These are phyloP conservation scores for Rhamphomyia laevipes DNA, from an alignment of 2,888 invertebrate species.

Conservation along the genomic window DNA sequence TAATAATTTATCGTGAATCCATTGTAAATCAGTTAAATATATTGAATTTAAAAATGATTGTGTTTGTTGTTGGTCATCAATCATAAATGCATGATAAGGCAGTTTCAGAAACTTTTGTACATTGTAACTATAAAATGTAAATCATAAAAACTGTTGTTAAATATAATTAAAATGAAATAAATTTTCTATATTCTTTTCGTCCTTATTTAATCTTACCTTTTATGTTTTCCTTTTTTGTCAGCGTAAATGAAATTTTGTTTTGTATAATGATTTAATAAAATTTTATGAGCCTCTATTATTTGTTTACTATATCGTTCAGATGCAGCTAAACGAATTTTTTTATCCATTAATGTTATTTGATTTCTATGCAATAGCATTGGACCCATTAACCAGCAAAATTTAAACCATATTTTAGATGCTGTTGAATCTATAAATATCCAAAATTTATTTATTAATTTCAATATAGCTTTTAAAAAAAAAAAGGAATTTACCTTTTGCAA, in stretches of 20 bases:
- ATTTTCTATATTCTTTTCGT: too few species aligned
- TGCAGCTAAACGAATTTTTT: conserved; percentile 28
- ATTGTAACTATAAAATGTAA: conserved; percentile 50
- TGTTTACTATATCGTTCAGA: conserved; percentile 25
- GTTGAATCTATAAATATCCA: conserved; percentile 10
- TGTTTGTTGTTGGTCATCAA: conserved; percentile 32
- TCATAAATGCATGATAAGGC: conserved; percentile 60
- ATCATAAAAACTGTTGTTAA: not conserved
- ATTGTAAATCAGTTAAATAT: conserved; percentile 62
- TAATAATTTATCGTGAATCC: conserved; percentile 70
- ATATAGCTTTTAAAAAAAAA: not conserved
- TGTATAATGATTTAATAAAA: conserved; percentile 16
- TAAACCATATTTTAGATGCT: conserved; percentile 30
- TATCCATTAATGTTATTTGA: conserved; percentile 34
- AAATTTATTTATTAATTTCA: not conserved
- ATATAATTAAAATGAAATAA: not conserved
- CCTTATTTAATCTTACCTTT: conserved; percentile 19
- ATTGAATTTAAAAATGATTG: conserved; percentile 50
- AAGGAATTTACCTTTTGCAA: conserved; percentile 3
- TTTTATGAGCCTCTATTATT: conserved; percentile 13
- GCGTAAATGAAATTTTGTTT: conserved; percentile 15
- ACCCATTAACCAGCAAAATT: conserved; percentile 38
- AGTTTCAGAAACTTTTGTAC: conserved; percentile 69
- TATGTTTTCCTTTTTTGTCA: conserved; percentile 19
- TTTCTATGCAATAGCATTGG: conserved; percentile 34